A percentile compares a stretch with the other conserved stretches of the same genome.
Conservation (phyloP, 2,113 vertebrate species). For the Paralichthys olivaceus region DNA sequence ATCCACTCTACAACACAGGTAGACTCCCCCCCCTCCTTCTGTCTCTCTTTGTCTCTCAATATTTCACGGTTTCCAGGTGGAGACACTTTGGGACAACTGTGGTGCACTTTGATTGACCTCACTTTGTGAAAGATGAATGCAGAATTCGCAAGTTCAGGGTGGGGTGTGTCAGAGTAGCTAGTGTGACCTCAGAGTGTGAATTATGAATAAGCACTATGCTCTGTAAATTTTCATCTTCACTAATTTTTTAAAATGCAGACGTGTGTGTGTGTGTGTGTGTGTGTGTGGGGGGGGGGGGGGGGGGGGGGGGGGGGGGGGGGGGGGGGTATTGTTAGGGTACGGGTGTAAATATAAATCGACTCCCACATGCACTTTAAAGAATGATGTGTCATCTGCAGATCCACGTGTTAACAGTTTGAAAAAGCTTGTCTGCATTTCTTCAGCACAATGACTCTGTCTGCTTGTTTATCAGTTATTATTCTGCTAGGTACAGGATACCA, state of each 20-base stretch:
- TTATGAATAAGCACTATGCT: constrained; percentile 36
- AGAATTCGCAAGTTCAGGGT: constrained; percentile 51
- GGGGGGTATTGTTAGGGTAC: too few species aligned
- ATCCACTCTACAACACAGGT: constrained; percentile 35
- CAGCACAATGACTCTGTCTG: too few species aligned
- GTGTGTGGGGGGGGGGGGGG: background rate
- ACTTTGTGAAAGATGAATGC: constrained; percentile 27
- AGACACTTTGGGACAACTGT: constrained; percentile 36
- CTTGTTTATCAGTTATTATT: too few species aligned
- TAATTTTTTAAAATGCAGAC: constrained; percentile 3
- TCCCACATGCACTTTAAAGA: background rate
- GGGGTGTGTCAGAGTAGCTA: background rate
- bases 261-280: background rate
- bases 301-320: too few species aligned
- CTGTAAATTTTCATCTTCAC: background rate
- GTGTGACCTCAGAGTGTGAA: constrained; percentile 37
- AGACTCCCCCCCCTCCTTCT: background rate
- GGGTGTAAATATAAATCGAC: too few species aligned
- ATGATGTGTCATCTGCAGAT: constrained; percentile 1
- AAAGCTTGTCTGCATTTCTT: background rate
- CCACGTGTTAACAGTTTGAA: background rate
- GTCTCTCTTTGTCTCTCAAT: background rate
- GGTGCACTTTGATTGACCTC: constrained; percentile 51
- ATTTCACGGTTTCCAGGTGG: constrained; percentile 26
- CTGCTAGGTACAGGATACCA: background rate